Evolutionary conservation across 2,888 invertebrate species (phyloP), one percentile per base, ranked within the genome.

Genomic region (Drosophila neotestacea): DNA sequence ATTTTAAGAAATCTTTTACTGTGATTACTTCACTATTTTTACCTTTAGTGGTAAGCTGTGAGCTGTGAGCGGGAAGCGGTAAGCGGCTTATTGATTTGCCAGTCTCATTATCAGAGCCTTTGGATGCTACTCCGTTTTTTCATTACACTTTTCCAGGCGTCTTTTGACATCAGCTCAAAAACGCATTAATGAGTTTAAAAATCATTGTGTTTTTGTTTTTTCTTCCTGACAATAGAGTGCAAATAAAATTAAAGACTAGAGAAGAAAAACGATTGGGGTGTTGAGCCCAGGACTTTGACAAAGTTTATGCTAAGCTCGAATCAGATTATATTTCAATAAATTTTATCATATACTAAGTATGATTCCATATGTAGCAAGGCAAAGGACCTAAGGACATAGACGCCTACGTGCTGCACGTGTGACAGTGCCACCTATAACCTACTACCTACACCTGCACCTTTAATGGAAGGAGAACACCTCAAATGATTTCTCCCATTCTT

Each of bases 261-360:
- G 22, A 7, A 22, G 36, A 30, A 16, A n/a, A 13, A 41, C 10
- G 34, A 32, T 34, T 38, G 27, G 16, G 34, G 1, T 6, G n/a
- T 11, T 51, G 5, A 42, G 59, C 7, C 28, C 16, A 10, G 38
- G 38, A 41, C 64, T 55, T 44, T 51, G 55, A 9, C 36, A 9
- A 48, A 60, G 59, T 60, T 61, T 22, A n/a, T 48, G 32, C 34
- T 61, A 9, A 27, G 51, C 55, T 66, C 61, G 52, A 68, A 68
- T 82, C 72, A 70, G 76, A 79, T 87, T 85, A 67, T 47, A 67
- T 82, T 78, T 66, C 72, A 85, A 82, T 82, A 75, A 73, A 76
- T 72, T 72, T 67, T 59, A 70, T 52, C 22, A 36, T 28, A 41
- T 28, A n/a, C 48, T 32, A 16, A 32, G 38, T 38, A 38, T 27